Conservation (phyloP, 2,113 vertebrate species). For the Peromyscus californicus region DNA sequence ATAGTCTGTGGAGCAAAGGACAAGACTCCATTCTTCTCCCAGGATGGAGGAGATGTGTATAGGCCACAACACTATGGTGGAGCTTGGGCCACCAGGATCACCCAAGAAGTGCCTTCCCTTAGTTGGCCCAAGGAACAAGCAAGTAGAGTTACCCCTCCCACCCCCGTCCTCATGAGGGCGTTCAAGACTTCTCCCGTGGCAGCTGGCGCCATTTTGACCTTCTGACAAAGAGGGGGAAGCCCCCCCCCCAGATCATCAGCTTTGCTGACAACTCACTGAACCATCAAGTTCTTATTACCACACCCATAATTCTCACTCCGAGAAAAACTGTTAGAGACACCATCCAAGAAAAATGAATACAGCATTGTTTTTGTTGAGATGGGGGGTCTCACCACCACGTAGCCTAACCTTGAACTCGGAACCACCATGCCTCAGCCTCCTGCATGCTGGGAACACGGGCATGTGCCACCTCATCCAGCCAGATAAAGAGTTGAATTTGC, state of each 20-base stretch:
- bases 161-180: background rate
- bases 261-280: background rate
- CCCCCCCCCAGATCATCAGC: background rate
- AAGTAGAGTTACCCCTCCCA: background rate
- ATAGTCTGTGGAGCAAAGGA: constrained; percentile 12
- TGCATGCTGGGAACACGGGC: no score
- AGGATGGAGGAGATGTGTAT: background rate
- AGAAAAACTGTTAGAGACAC: background rate
- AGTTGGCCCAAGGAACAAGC: background rate
- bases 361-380: background rate
- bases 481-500: background rate
- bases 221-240: background rate
- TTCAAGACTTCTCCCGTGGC: background rate
- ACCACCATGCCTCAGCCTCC: background rate
- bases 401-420: background rate
- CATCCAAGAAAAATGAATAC: background rate
- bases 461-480: background rate
- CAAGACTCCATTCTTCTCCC: background rate
- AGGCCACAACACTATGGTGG: background rate
- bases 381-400: background rate
- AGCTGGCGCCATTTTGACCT: background rate
- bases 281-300: background rate
- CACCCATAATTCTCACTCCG: background rate
- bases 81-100: background rate
- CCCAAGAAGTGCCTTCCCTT: background rate